These are phyloP conservation scores for Solenopsis fugax DNA, from an alignment of 1,140 invertebrate species.

Conservation along the genomic window DNA sequence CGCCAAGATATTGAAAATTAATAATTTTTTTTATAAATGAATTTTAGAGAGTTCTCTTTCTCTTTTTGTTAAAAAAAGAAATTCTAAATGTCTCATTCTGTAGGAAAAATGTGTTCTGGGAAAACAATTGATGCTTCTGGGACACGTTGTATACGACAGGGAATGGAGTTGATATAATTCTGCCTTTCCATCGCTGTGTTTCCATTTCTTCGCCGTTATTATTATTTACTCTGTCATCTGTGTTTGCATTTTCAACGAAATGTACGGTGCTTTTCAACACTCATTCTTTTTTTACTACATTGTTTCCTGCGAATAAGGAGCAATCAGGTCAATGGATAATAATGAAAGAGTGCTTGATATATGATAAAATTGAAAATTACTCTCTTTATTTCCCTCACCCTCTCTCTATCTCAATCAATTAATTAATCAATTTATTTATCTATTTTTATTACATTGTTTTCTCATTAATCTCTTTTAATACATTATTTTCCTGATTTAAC, in stretches of 20 bases:
- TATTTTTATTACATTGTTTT: conserved; percentile 5
- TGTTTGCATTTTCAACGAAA: conserved; percentile 10
- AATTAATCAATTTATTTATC: not conserved
- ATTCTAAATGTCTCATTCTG: not conserved
- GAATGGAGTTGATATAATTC: conserved; percentile 4
- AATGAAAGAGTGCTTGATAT: not conserved
- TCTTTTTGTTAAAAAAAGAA: conserved; percentile 19
- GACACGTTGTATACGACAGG: not conserved
- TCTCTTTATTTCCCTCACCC: not conserved
- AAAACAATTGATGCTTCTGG: not conserved
- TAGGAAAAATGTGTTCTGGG: not conserved
- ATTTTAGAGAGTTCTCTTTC: not conserved
- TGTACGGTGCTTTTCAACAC: not conserved
- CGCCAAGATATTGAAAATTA: not conserved
- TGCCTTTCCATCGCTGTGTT: not conserved
- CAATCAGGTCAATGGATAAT: conserved; percentile 7
- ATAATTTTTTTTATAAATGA: not conserved
- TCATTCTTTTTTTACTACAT: not conserved
- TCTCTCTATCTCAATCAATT: not conserved
- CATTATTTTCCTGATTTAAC: not conserved
- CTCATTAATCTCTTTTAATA: not conserved
- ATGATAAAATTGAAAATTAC: conserved; percentile 2
- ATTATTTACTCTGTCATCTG: conserved; percentile 11
- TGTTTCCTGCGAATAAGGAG: not conserved
- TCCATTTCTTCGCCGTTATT: conserved; percentile 12